These are phyloP conservation scores for Hemitrygon akajei DNA, from an alignment of 2,797 vertebrate genomes.

Conservation along the genomic window DNA sequence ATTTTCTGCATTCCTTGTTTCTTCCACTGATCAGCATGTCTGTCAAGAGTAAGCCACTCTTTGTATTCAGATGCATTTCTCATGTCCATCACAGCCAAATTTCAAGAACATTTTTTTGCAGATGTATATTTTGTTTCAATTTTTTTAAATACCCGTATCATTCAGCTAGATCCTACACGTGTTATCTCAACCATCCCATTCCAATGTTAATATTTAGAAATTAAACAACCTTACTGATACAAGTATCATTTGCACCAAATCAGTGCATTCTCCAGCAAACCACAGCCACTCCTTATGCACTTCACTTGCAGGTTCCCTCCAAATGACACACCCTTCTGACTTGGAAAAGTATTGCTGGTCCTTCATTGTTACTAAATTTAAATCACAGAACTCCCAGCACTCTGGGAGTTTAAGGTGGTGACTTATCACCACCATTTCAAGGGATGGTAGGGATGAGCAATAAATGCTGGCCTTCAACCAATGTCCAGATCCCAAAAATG, in stretches of 20 bases:
- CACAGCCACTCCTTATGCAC: background rate
- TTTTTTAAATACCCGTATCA: background rate
- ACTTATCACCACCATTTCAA: too few species aligned
- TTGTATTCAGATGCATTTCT: background rate
- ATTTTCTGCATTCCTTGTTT: constrained; percentile 20
- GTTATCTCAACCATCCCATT: background rate
- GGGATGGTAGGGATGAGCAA: too few species aligned
- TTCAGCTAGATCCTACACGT: background rate
- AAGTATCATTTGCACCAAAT: background rate
- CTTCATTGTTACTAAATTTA: too few species aligned
- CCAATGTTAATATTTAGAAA: background rate
- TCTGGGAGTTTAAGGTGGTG: too few species aligned
- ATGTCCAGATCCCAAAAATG: too few species aligned
- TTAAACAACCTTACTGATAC: background rate
- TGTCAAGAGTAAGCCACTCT: background rate
- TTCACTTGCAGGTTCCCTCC: too few species aligned
- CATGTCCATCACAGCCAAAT: background rate
- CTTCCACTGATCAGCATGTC: background rate
- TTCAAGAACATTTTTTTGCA: background rate
- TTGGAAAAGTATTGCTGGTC: too few species aligned
- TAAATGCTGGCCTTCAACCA: too few species aligned
- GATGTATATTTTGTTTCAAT: background rate
- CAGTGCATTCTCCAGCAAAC: background rate
- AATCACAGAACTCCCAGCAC: too few species aligned
- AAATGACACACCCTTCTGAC: too few species aligned